Conservation (phyloP, 2,888 invertebrate species). For the Zeuzera pyrina region DNA sequence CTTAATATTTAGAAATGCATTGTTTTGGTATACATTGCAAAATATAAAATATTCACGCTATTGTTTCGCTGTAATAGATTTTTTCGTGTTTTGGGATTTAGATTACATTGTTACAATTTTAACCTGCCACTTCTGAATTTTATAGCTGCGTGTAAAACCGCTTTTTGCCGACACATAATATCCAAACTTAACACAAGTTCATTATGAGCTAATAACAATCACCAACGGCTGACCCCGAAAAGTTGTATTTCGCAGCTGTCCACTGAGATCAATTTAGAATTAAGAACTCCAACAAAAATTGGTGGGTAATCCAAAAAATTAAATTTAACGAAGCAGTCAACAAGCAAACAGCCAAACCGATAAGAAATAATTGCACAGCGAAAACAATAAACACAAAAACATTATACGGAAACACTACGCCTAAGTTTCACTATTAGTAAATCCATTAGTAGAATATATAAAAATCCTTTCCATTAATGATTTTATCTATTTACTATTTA, state of each 20-base stretch:
- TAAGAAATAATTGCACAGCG: conserved; percentile 63
- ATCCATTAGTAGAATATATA: conserved; percentile 72
- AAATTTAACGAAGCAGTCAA: conserved; percentile 44
- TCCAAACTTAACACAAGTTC: conserved; percentile 58
- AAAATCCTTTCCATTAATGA: conserved; percentile 71
- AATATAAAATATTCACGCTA: conserved; percentile 35
- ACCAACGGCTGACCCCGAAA: conserved; percentile 50
- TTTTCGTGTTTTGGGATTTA: conserved; percentile 11
- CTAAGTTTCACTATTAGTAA: conserved; percentile 68
- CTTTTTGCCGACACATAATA: conserved; percentile 63
- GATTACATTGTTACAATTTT: conserved; percentile 18
- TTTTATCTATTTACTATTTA: conserved; percentile 70
- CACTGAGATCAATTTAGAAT: conserved; percentile 66
- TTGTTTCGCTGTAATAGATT: conserved; percentile 49
- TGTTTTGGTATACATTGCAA: conserved; percentile 72
- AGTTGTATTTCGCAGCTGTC: conserved; percentile 59
- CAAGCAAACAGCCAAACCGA: conserved; percentile 50
- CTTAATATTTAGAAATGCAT: conserved; percentile 69
- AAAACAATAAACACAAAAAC: conserved; percentile 66
- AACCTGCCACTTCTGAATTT: too few relatives aligned
- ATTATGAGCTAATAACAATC: conserved; percentile 50
- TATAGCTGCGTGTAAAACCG: conserved; percentile 25
- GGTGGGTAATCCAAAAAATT: conserved; percentile 30
- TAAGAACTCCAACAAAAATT: conserved; percentile 30
- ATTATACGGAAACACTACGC: conserved; percentile 49